These are phyloP conservation scores for Romanogobio albipinnatus DNA, from an alignment of 2,113 vertebrate species.

Conservation along the genomic window DNA sequence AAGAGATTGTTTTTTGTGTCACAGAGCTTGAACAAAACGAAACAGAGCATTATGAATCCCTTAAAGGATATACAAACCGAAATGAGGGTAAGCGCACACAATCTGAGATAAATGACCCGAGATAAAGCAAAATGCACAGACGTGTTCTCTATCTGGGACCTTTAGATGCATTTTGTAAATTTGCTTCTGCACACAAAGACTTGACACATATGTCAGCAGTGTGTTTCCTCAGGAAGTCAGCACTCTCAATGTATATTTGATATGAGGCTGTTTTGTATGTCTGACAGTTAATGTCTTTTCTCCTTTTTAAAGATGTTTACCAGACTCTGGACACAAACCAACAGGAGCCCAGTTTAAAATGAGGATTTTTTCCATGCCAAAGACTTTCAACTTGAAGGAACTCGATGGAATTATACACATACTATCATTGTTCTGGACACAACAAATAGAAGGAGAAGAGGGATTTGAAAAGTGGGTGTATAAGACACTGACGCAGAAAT, in stretches of 20 bases:
- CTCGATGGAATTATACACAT: neutral
- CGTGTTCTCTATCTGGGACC: neutral
- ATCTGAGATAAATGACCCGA: neutral
- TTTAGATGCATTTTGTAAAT: neutral
- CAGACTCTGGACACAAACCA: neutral
- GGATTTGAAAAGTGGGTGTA: neutral
- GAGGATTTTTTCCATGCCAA: neutral
- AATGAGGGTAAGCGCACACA: neutral
- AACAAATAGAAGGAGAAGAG: neutral
- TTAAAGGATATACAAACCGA: neutral
- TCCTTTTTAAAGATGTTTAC: constrained; percentile 1
- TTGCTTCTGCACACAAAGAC: neutral
- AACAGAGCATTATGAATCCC: neutral
- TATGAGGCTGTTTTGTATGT: neutral
- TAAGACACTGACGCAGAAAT: neutral
- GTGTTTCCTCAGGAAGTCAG: neutral
- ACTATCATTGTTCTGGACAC: neutral
- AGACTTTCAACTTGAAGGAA: neutral
- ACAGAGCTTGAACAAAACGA: neutral
- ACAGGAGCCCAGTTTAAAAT: neutral
- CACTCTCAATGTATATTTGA: neutral
- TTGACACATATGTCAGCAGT: neutral
- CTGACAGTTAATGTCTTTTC: neutral
- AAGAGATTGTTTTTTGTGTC: neutral
- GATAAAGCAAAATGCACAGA: neutral